Evolutionary conservation across 2,888 invertebrate genomes (phyloP).

Genomic region (Gastracanthus pulcherrimus): DNA sequence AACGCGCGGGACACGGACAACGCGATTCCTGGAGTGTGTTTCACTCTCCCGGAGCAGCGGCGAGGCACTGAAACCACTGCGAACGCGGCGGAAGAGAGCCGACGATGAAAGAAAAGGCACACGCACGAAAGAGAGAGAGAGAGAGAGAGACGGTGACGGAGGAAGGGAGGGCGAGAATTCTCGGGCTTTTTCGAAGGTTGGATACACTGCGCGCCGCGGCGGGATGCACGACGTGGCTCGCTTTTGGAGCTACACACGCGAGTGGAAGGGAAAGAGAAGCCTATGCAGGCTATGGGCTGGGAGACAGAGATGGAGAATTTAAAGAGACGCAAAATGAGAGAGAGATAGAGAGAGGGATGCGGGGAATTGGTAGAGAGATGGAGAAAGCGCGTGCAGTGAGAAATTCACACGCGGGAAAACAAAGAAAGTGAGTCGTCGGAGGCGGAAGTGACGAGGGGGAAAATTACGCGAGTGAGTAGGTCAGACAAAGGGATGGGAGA

Average conservation of each 20-base stretch:
- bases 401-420: background rate
- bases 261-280: background rate
- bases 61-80: slow-evolving; percentile 40
- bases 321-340: background rate
- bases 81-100: slow-evolving; percentile 6
- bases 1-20: background rate
- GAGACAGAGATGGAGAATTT: slow-evolving; percentile 5
- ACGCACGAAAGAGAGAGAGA: slow-evolving; percentile 1
- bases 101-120: slow-evolving; percentile 48
- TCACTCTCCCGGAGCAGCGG: slow-evolving; percentile 22
- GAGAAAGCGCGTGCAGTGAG: background rate
- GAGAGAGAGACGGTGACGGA: no score
- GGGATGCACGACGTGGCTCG: background rate
- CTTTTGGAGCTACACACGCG: background rate
- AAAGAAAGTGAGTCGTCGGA: background rate
- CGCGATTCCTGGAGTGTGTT: slow-evolving; percentile 28
- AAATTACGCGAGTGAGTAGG: background rate
- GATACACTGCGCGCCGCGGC: slow-evolving; percentile 28
- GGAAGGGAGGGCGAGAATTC: slow-evolving; percentile 38
- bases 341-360: background rate
- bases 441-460: background rate
- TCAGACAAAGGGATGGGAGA: background rate
- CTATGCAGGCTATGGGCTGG: background rate
- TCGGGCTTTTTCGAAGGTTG: slow-evolving; percentile 48
- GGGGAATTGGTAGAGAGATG: background rate